Base-by-base conservation (phyloP, 2,888 invertebrate genomes). In the Halictus ligatus region DNA sequence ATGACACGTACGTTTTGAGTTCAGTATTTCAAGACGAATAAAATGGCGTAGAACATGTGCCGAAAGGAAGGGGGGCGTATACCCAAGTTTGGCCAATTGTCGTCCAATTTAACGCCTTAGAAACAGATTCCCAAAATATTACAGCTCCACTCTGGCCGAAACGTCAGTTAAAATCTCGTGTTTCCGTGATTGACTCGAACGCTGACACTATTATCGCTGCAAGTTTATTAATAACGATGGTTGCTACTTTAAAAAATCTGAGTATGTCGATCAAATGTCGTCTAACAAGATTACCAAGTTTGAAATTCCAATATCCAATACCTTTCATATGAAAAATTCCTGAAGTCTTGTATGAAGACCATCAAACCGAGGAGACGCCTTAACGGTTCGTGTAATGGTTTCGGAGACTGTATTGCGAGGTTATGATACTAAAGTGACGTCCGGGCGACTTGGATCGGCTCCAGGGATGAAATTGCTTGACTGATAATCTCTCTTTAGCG, bases 401-500 rank as follows among this genome's bases (percentile, higher is more conserved):
- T 35, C 67, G 21, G 18, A 10, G 18, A 35, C 67, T 67, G 35
- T n/a, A 12, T 4, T 43, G 35, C 69, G 43, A 43, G n/a, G n/a
- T 43, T 21, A n/a, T 12, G 69, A 71, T 21, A 71, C 40, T 6
- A 5, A 71, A 71, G 43, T 12, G 71, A 43, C 13, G 40, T 71
- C n/a, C 7, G 8, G 40, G 3, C 40, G 13, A 43, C n/a, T 71
- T 71, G 43, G 71, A 71, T 21, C 71, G 6, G 43, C 13, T 71
- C 71, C 71, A 71, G 43, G 43, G 43, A 71, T 71, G 13, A 71
- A 71, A 43, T 40, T 21, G 40, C 71, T 43, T 43, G 40, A 71
- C 40, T 43, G 43, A 71, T 71, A 43, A 71, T 71, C 71, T 71
- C 71, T 43, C 35, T 71, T 71, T 71, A 71, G 71, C 43, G 43